Conservation (phyloP, 2,113 vertebrate genomes). For the Reinhardtius hippoglossoides region DNA sequence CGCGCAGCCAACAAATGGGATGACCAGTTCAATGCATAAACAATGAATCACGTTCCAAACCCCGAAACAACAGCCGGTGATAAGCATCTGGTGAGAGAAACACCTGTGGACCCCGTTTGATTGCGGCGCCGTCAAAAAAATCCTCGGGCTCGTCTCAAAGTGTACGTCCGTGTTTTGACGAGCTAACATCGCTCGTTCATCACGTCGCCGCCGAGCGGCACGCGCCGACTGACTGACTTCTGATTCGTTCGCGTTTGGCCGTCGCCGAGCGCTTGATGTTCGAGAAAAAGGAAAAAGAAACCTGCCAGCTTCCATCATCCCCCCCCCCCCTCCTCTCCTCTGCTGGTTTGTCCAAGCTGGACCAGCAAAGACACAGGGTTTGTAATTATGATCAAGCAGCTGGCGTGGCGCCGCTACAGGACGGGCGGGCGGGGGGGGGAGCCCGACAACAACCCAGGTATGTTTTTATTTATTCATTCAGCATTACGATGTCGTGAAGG, state of each 20-base stretch:
- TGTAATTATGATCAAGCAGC: slow-evolving; percentile 49
- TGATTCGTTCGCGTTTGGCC: slow-evolving; percentile 34
- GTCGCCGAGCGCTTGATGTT: slow-evolving; percentile 14
- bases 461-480: not conserved
- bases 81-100: slow-evolving; percentile 51
- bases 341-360: slow-evolving; percentile 7
- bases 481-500: too few species aligned
- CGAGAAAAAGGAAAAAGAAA: not conserved
- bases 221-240: slow-evolving; percentile 20
- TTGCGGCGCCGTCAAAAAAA: slow-evolving; percentile 35
- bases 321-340: not conserved
- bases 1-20: slow-evolving; percentile 35
- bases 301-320: slow-evolving; percentile 11
- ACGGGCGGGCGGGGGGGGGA: too few species aligned
- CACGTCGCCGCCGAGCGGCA: slow-evolving; percentile 7
- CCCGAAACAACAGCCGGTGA: slow-evolving; percentile 17
- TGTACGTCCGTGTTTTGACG: slow-evolving; percentile 18
- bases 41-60: slow-evolving; percentile 52
- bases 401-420: slow-evolving; percentile 1
- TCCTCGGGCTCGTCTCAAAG: slow-evolving; percentile 13
- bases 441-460: not conserved
- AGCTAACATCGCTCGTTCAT: slow-evolving; percentile 9
- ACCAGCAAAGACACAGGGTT: slow-evolving; percentile 33
- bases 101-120: slow-evolving; percentile 46
- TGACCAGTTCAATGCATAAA: slow-evolving; percentile 45